phyloP scores from a whole-genome alignment of 2,113 vertebrate species.

The Herpetotheres cachinnans region DNA sequence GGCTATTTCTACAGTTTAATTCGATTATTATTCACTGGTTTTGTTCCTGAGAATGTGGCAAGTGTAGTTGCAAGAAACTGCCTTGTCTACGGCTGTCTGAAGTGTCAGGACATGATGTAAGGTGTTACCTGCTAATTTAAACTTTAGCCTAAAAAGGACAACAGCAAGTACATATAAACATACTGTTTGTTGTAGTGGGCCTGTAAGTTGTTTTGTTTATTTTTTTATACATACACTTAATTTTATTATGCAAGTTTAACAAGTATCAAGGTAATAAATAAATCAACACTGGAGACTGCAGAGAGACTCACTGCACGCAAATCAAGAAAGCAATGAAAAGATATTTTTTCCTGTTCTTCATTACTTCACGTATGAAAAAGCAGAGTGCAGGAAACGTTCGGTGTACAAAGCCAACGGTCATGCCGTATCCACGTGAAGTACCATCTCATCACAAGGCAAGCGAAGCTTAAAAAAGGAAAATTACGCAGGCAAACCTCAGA shows the following conservation, averaged over 20 bases:
- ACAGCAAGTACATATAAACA: fast-evolving
- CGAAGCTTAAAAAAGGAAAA: neutral
- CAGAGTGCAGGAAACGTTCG: neutral
- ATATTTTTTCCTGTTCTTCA: neutral
- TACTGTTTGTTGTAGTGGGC: fast-evolving
- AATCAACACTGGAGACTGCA: neutral
- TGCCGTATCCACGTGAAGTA: neutral
- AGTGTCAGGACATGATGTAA: fast-evolving
- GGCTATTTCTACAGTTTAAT: too few species aligned
- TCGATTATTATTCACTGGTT: neutral
- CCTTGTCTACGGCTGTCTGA: fast-evolving
- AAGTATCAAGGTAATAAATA: neutral
- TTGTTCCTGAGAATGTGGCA: neutral
- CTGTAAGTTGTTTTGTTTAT: too few species aligned
- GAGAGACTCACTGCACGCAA: fast-evolving
- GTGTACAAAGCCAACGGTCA: neutral
- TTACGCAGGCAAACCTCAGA: neutral
- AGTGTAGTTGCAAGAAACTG: neutral
- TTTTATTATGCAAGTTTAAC: neutral
- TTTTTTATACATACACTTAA: too few species aligned
- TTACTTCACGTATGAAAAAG: neutral
- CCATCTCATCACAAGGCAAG: neutral
- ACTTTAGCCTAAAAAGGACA: neutral
- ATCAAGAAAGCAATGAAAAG: neutral
- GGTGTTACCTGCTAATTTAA: neutral